Evolutionary conservation across 1,140 invertebrate species (phyloP).

Genomic region (Monochamus saltuarius): DNA sequence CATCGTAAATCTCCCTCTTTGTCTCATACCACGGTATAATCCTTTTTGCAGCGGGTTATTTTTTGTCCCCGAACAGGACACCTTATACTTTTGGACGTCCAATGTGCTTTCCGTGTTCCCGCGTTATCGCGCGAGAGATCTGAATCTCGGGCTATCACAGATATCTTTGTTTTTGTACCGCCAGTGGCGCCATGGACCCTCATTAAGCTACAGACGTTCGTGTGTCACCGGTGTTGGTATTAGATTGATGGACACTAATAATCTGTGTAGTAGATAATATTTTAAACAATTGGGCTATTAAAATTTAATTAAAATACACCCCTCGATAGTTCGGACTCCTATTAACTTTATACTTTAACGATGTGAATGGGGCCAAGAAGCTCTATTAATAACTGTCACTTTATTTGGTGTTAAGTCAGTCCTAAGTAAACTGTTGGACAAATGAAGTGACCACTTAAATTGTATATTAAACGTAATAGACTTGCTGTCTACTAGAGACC

Average conservation of each 20-base stretch:
- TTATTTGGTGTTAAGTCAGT: too few species aligned
- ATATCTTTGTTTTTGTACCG: conserved; percentile 42
- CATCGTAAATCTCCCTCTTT: conserved; percentile 43
- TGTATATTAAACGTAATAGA: too few species aligned
- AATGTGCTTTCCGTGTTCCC: conserved; percentile 42
- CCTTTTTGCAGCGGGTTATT: conserved; percentile 25
- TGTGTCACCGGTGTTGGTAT: conserved; percentile 27
- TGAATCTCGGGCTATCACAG: conserved; percentile 41
- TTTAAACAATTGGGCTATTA: conserved; percentile 21
- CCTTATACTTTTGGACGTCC: conserved; percentile 39
- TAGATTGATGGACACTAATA: conserved; percentile 28
- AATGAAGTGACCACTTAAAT: too few species aligned
- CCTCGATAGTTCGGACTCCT: too few species aligned
- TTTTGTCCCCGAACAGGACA: conserved; percentile 33
- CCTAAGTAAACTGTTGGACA: too few species aligned
- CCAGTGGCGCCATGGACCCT: conserved; percentile 37
- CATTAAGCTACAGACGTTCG: conserved; percentile 30
- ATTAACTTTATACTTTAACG: too few species aligned
- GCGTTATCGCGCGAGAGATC: conserved; percentile 43
- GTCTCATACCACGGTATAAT: conserved; percentile 16
- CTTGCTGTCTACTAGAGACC: too few species aligned
- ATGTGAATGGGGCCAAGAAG: too few species aligned
- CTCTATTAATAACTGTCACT: too few species aligned
- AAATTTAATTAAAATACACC: too few species aligned
- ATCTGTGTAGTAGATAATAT: conserved; percentile 18